Conservation (phyloP, 2,113 vertebrate genomes). For the Hemiscyllium ocellatum region DNA sequence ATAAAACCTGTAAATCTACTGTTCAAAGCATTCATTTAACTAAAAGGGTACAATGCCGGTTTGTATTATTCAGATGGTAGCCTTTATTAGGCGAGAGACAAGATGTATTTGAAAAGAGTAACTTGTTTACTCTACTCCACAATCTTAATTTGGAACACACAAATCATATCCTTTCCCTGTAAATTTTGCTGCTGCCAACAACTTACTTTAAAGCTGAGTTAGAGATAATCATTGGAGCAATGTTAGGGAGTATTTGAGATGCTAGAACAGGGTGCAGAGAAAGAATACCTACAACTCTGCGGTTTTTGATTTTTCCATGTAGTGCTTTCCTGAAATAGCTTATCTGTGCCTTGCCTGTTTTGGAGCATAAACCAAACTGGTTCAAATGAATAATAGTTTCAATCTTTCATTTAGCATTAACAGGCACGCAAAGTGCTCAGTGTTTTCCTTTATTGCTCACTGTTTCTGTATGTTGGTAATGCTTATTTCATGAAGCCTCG, state of each 20-base stretch:
- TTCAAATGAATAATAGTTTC: not conserved
- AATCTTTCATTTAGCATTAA: not conserved
- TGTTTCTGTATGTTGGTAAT: not conserved
- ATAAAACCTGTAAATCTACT: not conserved
- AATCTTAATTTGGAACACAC: no score
- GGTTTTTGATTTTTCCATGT: not conserved
- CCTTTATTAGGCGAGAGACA: not conserved
- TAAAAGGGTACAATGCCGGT: not conserved
- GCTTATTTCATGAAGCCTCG: not conserved
- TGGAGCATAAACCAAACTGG: not conserved
- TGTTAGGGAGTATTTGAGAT: not conserved
- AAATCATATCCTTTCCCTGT: not conserved
- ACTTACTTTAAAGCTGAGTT: not conserved
- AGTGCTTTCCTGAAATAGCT: not conserved
- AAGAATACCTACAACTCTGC: not conserved
- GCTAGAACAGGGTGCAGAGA: not conserved
- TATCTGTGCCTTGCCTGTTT: not conserved
- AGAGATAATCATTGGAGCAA: not conserved
- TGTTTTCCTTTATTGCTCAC: not conserved
- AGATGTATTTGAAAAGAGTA: not conserved
- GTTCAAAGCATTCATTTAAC: not conserved
- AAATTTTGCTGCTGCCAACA: not conserved
- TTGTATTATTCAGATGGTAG: not conserved
- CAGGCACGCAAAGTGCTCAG: not conserved
- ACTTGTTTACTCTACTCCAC: not conserved